Percentiles rank a stretch among this genome's conserved stretches.
These are phyloP conservation scores for Tychaedon coryphoeus DNA, from an alignment of 2,113 vertebrate genomes.

Conservation along the genomic window DNA sequence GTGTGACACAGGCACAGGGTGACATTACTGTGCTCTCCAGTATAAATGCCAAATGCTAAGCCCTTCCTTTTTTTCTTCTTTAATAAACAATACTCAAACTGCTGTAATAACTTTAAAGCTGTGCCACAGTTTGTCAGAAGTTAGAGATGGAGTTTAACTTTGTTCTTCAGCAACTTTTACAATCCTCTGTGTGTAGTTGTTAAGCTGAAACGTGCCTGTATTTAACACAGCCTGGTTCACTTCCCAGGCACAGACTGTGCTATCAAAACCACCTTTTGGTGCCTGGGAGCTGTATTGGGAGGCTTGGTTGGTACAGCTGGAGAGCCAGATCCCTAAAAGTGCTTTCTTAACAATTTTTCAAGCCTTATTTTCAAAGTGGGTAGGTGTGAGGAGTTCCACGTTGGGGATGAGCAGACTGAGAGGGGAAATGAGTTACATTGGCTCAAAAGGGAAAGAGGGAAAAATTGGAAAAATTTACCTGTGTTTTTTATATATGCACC, in stretches of 20 bases:
- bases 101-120: neutral
- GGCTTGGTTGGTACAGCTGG: neutral
- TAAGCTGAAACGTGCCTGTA: neutral
- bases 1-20: neutral
- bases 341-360: neutral
- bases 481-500: neutral
- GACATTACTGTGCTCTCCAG: neutral
- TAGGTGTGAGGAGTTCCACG: neutral
- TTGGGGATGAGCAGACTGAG: fast-evolving
- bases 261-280: neutral
- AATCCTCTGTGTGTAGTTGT: neutral
- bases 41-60: neutral
- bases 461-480: too few relatives aligned
- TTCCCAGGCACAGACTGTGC: neutral
- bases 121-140: neutral
- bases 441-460: too few relatives aligned
- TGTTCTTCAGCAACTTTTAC: neutral
- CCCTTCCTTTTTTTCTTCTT: neutral
- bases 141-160: neutral
- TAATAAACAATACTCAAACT: neutral
- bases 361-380: neutral
- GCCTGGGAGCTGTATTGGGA: neutral
- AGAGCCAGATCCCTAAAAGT: neutral
- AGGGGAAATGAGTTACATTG: neutral
- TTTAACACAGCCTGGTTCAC: neutral